Evolutionary conservation across 1,140 invertebrate species (phyloP).

Genomic region (Drosophila chauvacae): DNA sequence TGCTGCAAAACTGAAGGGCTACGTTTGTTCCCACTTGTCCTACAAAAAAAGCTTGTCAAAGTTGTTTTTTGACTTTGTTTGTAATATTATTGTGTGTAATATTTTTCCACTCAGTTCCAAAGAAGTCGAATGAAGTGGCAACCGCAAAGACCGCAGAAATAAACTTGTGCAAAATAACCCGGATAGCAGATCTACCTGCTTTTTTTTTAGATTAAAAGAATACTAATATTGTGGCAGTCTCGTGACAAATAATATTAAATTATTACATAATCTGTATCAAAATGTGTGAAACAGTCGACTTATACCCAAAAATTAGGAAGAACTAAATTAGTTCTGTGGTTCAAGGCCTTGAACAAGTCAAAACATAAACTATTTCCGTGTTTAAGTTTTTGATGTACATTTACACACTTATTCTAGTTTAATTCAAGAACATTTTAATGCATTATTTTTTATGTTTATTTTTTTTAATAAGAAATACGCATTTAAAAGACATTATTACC

Average conservation of each 20-base stretch:
- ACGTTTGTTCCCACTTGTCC: constrained; percentile 5
- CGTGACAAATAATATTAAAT: not conserved
- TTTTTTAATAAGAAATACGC: too few relatives aligned
- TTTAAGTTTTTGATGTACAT: not conserved
- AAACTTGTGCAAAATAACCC: constrained; percentile 5
- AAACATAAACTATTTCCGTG: not conserved
- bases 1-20: constrained; percentile 13
- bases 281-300: not conserved
- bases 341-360: not conserved
- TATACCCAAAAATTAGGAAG: not conserved
- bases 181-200: too few relatives aligned
- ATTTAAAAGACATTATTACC: too few relatives aligned
- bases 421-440: not conserved
- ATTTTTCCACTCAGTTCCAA: not conserved
- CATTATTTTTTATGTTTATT: too few relatives aligned
- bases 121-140: not conserved
- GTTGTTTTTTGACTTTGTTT: not conserved
- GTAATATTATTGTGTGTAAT: not conserved
- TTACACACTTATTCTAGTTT: not conserved
- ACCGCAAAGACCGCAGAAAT: constrained; percentile 14
- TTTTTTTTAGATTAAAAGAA: not conserved
- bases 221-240: not conserved
- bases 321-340: not conserved
- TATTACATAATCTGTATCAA: not conserved
- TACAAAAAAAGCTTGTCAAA: not conserved